These are phyloP conservation scores for Sinotaia quadrata DNA, from an alignment of 2,888 invertebrate genomes.

Conservation along the genomic window DNA sequence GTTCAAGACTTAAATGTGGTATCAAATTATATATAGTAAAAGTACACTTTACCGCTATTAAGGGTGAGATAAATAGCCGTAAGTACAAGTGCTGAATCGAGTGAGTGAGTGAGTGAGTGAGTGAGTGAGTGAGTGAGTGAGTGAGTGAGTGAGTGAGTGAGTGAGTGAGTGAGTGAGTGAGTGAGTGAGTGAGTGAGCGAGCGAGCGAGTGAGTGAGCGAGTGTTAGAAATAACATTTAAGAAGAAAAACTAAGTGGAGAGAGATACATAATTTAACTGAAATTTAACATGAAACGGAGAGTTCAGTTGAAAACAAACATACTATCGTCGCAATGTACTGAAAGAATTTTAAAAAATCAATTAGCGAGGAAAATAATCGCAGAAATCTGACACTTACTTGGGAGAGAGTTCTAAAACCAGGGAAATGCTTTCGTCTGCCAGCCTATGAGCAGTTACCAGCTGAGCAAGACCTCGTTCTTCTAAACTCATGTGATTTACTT, in stretches of 20 bases:
- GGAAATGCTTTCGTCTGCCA: slow-evolving; percentile 20
- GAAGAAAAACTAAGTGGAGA: too few relatives aligned
- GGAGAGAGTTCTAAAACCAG: slow-evolving; percentile 11
- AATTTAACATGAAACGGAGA: too few relatives aligned
- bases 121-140: not conserved
- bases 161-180: not conserved
- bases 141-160: not conserved
- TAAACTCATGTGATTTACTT: slow-evolving; percentile 9
- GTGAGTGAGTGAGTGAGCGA: not conserved
- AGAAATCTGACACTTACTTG: not conserved
- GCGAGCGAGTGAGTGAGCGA: too few relatives aligned
- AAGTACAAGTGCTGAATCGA: not conserved
- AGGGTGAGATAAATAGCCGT: not conserved
- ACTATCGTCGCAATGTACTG: too few relatives aligned
- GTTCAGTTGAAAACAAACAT: too few relatives aligned
- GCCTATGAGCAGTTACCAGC: slow-evolving; percentile 15
- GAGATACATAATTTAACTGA: too few relatives aligned
- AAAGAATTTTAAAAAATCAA: too few relatives aligned
- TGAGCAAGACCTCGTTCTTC: slow-evolving; percentile 20
- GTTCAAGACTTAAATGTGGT: too few relatives aligned
- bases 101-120: not conserved
- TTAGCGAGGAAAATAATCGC: too few relatives aligned
- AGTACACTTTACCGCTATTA: too few relatives aligned
- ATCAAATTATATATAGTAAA: too few relatives aligned
- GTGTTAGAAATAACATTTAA: not conserved